phyloP scores from a whole-genome alignment of 2,797 vertebrate species.

The Propithecus deckenii region DNA sequence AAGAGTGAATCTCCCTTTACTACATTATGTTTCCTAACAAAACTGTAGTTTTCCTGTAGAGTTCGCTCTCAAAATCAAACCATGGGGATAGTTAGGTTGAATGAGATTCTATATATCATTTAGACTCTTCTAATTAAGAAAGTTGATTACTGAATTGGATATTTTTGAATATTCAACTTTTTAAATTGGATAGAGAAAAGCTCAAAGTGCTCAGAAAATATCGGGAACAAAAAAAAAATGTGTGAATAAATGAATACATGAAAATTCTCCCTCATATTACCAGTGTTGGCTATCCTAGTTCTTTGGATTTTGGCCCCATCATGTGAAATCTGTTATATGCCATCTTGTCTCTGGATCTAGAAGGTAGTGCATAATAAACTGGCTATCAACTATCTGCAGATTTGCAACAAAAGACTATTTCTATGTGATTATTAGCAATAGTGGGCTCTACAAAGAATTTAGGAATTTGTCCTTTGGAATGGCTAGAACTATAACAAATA shows the following conservation, averaged over 20 bases:
- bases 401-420: neutral
- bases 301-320: conserved; percentile 22
- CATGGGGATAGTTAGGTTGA: neutral
- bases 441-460: neutral
- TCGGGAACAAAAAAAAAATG: neutral
- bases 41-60: conserved; percentile 5
- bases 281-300: neutral
- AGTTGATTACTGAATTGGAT: neutral
- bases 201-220: neutral
- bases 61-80: conserved; percentile 40
- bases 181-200: conserved; percentile 30
- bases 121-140: neutral
- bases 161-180: neutral
- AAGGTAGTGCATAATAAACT: neutral
- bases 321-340: neutral
- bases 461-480: neutral
- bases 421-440: neutral
- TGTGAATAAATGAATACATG: neutral
- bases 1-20: neutral
- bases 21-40: neutral
- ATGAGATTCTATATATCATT: neutral
- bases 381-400: neutral
- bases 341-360: neutral
- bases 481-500: neutral
- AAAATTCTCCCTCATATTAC: neutral